Evolutionary conservation across 92 coral and sea anemone genomes (phyloP), one percentile per base, ranked within the genome.

Genomic region (Phenganax subtilis): DNA sequence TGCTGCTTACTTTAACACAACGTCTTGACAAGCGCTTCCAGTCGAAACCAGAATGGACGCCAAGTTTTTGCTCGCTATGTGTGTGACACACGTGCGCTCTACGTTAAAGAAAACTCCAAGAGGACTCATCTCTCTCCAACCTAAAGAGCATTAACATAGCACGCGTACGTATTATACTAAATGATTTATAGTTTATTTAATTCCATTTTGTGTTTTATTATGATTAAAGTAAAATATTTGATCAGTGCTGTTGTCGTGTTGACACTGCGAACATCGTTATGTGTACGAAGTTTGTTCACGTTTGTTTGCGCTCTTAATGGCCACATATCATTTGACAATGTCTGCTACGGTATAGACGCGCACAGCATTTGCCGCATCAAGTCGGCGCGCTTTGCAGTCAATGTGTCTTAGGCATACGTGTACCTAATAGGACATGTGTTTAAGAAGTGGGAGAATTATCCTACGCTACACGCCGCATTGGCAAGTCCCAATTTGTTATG

Each of bases 141-240:
- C 7, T 54, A 12, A 58, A 58, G 71, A 54, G 51, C 52, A 29
- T 9, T 15, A 58, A 59, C 81, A 25, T 11, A 25, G 54, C 68
- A 58, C 62, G 64, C 68, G 51, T 47, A 16, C 53, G 57, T 27
- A 9, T 16, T 25, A 16, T 0, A 31, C 20, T 15, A 57, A 59
- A 57, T 25, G 64, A 57, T 76, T 76, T 76, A 76, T 76, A 76
- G 81, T 76, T 9, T 58, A 31, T 75, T 57, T 76, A 76, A 29
- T 76, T 64, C 64, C 25, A 11, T 76, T 47, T 30, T 76, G 67
- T 79, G 16, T 54, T 57, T 79, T 65, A 52, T 64, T 60, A 79
- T 62, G 72, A 63, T 63, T 72, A 65, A 62, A 54, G 65, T 63
- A 44, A 60, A 79, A 79, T 79, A 79, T 79, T 79, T 79, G 69